Conservation (phyloP, 2,113 vertebrate species). For the Heloderma charlesbogerti region DNA sequence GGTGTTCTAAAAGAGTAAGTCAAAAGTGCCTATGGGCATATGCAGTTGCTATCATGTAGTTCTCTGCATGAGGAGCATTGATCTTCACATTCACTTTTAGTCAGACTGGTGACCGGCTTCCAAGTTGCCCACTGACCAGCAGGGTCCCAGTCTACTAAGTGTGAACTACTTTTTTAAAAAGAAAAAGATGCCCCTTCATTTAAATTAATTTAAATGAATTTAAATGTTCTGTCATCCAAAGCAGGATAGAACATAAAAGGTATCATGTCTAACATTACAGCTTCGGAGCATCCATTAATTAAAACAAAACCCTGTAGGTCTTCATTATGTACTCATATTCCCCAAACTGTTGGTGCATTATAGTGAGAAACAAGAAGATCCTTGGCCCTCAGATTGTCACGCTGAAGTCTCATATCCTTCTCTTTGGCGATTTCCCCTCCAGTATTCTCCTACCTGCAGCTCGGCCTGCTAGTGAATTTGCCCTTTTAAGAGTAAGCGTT, state of each 20-base stretch:
- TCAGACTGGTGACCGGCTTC: background rate
- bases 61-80: background rate
- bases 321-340: background rate
- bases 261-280: background rate
- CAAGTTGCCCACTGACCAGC: background rate
- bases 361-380: background rate
- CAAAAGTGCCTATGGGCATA: background rate
- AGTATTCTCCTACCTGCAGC: conserved; percentile 1
- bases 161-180: background rate
- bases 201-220: background rate
- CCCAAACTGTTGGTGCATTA: background rate
- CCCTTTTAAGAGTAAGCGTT: conserved; percentile 21
- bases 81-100: background rate
- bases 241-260: background rate
- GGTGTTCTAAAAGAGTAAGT: background rate
- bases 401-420: background rate
- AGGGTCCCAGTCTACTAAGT: background rate
- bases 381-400: no score
- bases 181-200: background rate
- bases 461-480: background rate
- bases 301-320: background rate
- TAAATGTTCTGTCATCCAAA: background rate
- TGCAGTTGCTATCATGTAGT: background rate
- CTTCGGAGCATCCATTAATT: background rate
- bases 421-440: background rate